Base-by-base conservation (phyloP, 2,888 invertebrate species). In the Zygogramma bicolorata region DNA sequence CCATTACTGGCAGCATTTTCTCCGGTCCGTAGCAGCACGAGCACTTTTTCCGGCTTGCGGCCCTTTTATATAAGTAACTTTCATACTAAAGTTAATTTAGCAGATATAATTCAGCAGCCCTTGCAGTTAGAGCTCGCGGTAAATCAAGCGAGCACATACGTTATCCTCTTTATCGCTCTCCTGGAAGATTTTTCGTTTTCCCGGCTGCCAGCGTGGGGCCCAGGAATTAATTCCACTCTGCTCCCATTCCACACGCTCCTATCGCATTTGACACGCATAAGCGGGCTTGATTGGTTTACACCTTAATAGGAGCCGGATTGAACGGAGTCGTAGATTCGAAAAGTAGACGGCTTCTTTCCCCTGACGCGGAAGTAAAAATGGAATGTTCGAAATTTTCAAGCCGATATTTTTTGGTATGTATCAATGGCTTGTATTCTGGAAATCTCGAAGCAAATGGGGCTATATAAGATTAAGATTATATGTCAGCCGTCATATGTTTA, bases 141-240 rank as follows among this genome's bases (percentile, higher is more conserved):
- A 53, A 53, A 53, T 53, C 53, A 53, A 53, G 53, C n/a, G 27
- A 27, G 15, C 53, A 25, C 53, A 53, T 53, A 53, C 53, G 25
- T 53, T 53, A 53, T 53, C 53, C 53, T 53, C 53, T 53, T 53
- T 53, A 53, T 53, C 53, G 53, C 53, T 25, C 53, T 53, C 53
- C 53, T 25, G 53, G 53, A 53, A 53, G 22, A 53, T 53, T 53
- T 53, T 53, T 53, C 53, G 25, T 53, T 15, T 13, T 53, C 53
- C 27, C 8, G 13, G 53, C 53, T n/a, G n/a, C 53, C 27, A 25
- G 53, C 25, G 53, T 27, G 53, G 53, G 53, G 53, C n/a, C 27
- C 25, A 7, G 53, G 25, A 53, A 53, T 53, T 53, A 53, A 53
- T 53, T 53, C 27, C 53, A 25, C n/a, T 27, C 27, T 13, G 53